Evolutionary conservation across 2,797 vertebrate species (phyloP), one percentile per base, ranked within the genome.

Genomic region (Leptoclinus maculatus): DNA sequence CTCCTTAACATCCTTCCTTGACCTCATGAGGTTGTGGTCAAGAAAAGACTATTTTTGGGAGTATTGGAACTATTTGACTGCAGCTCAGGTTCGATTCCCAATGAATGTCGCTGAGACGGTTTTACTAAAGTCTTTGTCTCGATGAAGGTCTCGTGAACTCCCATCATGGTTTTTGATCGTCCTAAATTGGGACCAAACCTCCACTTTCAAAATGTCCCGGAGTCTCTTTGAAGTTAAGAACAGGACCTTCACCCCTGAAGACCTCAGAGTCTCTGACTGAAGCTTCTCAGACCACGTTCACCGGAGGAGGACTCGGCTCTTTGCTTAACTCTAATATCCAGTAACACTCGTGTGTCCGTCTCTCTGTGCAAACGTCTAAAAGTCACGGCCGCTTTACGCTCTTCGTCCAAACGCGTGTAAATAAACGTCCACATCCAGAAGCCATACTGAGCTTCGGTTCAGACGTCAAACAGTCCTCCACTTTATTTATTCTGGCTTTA

Each of bases 401-500:
- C 36, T 21, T 21, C 2, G 57, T 85, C 36, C 78, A n/a, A 59
- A 69, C 65, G 32, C 36, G 12, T 87, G 87, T 89, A 76, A 77
- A 88, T 89, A 74, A 67, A 74, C 6, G 62, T 83, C 47, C 38
- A 85, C 73, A 10, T 69, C 56, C 49, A 88, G 76, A 88, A 87
- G 86, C 87, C 85, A 90, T 90, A 86, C 36, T 34, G 63, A 32
- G 73, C 57, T 65, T 59, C 36, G 66, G 77, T 67, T 32, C 32
- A 32, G 32, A 7, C 32, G 32, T 7, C 1, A 6, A 7, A 32
- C 32, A 0, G 32, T 34, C 32, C 73, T 14, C 27, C 39, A 1
- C 0, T 72, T 66, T 77, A 88, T 90, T 88, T 90, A 87, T 89
- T 89, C 59, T 77, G 51, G 54, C 12, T 38, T 54, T 76, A 73